Conservation (phyloP, 2,888 invertebrate genomes). For the Drosophila parthenogenetica region DNA sequence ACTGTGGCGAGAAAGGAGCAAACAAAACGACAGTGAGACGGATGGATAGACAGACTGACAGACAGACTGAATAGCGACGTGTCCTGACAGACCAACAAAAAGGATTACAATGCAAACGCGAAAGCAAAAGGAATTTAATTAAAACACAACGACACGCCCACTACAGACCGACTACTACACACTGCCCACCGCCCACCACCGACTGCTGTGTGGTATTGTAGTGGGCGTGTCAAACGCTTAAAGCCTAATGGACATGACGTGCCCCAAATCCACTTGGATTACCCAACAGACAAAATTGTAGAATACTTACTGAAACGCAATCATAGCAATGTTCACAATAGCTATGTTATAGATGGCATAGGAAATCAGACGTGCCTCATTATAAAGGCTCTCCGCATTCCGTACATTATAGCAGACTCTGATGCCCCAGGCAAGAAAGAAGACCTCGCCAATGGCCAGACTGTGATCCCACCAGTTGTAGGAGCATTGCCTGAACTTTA, state of each 20-base stretch:
- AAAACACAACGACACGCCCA: slow-evolving; percentile 51
- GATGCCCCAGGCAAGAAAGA: slow-evolving; percentile 94
- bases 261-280: slow-evolving; percentile 48
- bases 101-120: slow-evolving; percentile 70
- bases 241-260: slow-evolving; percentile 42
- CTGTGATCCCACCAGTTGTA: slow-evolving; percentile 98
- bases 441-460: slow-evolving; percentile 92
- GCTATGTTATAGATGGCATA: slow-evolving; percentile 98
- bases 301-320: slow-evolving; percentile 94
- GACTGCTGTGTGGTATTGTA: slow-evolving; percentile 4
- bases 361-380: slow-evolving; percentile 96
- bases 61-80: slow-evolving; percentile 16
- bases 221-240: slow-evolving; percentile 32
- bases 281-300: slow-evolving; percentile 19
- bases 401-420: slow-evolving; percentile 94
- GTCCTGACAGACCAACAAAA: slow-evolving; percentile 55
- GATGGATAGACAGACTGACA: slow-evolving; percentile 1
- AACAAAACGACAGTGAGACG: slow-evolving; percentile 8
- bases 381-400: slow-evolving; percentile 96
- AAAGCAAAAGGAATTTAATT: slow-evolving; percentile 74
- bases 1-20: slow-evolving; percentile 34
- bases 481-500: slow-evolving; percentile 95
- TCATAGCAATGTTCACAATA: slow-evolving; percentile 95
- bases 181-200: neutral
- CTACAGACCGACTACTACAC: neutral